phyloP scores from a whole-genome alignment of 2,797 vertebrate species.

The Molothrus aeneus region DNA sequence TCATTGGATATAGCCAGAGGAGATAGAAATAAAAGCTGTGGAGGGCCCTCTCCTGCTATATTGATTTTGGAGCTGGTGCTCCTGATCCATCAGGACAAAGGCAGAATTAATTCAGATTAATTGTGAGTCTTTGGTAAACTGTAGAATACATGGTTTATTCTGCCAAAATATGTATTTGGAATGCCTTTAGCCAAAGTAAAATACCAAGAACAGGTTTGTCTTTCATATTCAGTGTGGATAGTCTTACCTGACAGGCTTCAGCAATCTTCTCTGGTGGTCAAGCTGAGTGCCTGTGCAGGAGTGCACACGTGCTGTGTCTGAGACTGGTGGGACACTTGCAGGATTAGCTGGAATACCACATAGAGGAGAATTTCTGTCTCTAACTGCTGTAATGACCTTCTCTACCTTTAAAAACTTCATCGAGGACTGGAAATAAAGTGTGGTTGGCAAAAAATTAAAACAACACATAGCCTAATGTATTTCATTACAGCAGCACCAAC shows the following conservation, averaged over 20 bases:
- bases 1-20: neutral
- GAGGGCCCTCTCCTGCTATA: neutral
- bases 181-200: neutral
- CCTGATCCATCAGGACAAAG: neutral
- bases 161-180: neutral
- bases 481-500: neutral
- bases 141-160: neutral
- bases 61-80: neutral
- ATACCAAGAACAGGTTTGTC: neutral
- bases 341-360: neutral
- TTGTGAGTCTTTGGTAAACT: neutral
- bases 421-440: neutral
- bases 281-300: neutral
- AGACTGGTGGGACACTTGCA: neutral
- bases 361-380: neutral
- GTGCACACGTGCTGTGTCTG: accelerated
- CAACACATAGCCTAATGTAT: neutral
- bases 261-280: neutral
- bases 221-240: neutral
- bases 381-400: neutral
- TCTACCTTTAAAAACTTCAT: neutral
- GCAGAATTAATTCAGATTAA: neutral
- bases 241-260: neutral
- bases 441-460: neutral
- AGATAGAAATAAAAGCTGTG: neutral